A percentile compares a stretch with the other conserved stretches of the same genome.
Evolutionary conservation across 2,113 vertebrate genomes (phyloP).

Genomic region (Bubo bubo): DNA sequence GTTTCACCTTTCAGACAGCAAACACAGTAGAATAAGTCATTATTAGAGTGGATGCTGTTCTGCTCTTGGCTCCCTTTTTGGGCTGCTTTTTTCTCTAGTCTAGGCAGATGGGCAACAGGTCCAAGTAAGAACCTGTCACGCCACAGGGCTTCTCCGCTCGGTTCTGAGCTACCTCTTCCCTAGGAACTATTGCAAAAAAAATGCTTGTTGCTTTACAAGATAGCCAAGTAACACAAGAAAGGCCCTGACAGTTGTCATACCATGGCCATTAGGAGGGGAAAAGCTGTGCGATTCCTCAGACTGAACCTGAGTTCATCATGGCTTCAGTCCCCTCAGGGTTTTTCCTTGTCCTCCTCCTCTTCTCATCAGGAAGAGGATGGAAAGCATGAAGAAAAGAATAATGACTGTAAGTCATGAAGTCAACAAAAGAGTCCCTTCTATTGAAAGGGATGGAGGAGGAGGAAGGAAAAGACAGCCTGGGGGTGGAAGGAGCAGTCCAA

Average conservation of each 20-base stretch:
- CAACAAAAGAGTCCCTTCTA: background rate
- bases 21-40: background rate
- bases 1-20: background rate
- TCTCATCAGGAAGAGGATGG: background rate
- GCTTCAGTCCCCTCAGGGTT: background rate
- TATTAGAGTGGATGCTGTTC: background rate
- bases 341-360: background rate
- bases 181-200: background rate
- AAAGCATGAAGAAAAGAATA: background rate
- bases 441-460: background rate
- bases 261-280: background rate
- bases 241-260: background rate
- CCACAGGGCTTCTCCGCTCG: background rate
- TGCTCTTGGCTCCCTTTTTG: background rate
- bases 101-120: background rate
- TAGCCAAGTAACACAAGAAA: background rate
- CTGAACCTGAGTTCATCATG: background rate
- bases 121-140: background rate
- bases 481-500: background rate
- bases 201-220: background rate
- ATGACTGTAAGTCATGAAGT: background rate
- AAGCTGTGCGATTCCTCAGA: background rate
- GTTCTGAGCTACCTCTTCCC: background rate
- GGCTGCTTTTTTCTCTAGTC: background rate
- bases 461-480: background rate